Conservation (phyloP, 2,113 vertebrate species). For the Excalfactoria chinensis region DNA sequence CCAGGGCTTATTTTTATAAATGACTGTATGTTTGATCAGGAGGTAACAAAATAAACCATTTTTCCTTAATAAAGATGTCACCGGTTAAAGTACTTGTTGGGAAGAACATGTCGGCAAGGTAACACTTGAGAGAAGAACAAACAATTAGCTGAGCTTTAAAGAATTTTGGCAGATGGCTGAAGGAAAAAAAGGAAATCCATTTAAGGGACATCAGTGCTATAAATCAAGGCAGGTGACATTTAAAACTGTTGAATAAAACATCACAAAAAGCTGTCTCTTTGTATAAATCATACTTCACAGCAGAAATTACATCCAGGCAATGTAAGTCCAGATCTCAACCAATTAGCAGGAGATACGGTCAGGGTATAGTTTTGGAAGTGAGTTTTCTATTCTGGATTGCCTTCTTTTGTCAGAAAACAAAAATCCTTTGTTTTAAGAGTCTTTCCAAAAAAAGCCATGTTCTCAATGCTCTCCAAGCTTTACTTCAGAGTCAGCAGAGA, state of each 20-base stretch:
- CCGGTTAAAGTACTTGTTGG: neutral
- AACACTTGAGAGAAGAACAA: conserved; percentile 26
- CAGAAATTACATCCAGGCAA: neutral
- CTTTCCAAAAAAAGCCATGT: neutral
- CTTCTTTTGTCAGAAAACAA: neutral
- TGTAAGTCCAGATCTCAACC: neutral
- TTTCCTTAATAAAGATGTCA: conserved; percentile 42
- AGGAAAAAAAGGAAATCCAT: conserved; percentile 22
- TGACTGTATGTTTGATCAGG: conserved; percentile 1
- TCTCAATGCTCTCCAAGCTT: neutral
- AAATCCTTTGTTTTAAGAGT: too few species aligned
- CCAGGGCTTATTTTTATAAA: conserved; percentile 35
- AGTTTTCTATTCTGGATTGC: neutral
- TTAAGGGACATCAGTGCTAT: conserved; percentile 39
- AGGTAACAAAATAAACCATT: conserved; percentile 1
- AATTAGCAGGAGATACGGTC: neutral
- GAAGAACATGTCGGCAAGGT: conserved; percentile 14
- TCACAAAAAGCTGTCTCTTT: conserved; percentile 33
- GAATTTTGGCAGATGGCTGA: conserved; percentile 48
- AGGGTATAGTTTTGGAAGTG: neutral
- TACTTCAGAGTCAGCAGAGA: neutral
- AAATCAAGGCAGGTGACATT: conserved; percentile 69
- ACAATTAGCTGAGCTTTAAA: conserved; percentile 53
- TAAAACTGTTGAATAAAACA: conserved; percentile 68
- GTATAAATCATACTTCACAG: conserved; percentile 36